phyloP scores from a whole-genome alignment of 2,113 vertebrate genomes.

The Cygnus buccinator region DNA sequence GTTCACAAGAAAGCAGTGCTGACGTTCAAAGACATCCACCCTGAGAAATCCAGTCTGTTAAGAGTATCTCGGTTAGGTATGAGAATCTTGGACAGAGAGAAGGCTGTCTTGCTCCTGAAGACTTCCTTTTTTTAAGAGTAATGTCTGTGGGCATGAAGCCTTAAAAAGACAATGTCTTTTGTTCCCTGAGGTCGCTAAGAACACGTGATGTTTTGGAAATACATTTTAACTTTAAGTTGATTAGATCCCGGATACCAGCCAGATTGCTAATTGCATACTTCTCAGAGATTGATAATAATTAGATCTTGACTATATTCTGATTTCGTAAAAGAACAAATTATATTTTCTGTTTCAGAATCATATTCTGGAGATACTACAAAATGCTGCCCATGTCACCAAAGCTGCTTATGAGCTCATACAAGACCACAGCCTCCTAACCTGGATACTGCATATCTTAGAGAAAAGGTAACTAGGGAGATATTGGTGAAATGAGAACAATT shows the following conservation, averaged over 20 bases:
- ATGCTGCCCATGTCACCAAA: slow-evolving; percentile 78
- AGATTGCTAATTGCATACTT: background rate
- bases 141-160: background rate
- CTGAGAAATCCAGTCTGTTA: background rate
- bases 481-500: background rate
- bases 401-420: slow-evolving; percentile 88
- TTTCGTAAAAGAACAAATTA: background rate
- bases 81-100: background rate
- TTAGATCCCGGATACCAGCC: background rate
- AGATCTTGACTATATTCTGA: background rate
- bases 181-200: background rate
- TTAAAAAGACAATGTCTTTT: background rate
- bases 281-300: background rate
- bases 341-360: slow-evolving; percentile 75
- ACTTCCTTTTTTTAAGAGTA: background rate
- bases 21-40: background rate
- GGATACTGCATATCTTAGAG: slow-evolving; percentile 84
- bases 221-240: background rate
- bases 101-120: background rate
- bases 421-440: slow-evolving; percentile 86
- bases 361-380: slow-evolving; percentile 85
- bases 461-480: slow-evolving; percentile 76
- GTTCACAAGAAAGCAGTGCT: background rate
- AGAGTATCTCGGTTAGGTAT: background rate
- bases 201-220: background rate